Evolutionary conservation across 2,888 invertebrate genomes (phyloP).

Genomic region (Geotrupes spiniger): DNA sequence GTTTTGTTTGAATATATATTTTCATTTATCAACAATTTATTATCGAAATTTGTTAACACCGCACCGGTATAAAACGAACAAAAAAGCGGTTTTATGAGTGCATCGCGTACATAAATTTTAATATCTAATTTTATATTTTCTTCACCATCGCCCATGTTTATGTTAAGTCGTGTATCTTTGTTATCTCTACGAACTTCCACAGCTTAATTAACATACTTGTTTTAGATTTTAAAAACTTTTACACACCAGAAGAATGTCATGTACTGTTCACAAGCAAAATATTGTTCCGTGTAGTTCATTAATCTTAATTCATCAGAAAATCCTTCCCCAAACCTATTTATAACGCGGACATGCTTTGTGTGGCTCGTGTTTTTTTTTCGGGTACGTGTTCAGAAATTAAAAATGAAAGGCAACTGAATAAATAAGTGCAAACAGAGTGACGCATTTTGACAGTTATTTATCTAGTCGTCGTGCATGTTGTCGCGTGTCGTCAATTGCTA

Average conservation of each 20-base stretch:
- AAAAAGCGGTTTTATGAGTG: too few species aligned
- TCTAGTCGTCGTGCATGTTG: conserved; percentile 26
- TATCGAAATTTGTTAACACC: too few species aligned
- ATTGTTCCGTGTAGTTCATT: conserved; percentile 26
- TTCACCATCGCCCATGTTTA: too few species aligned
- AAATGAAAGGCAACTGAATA: conserved; percentile 32
- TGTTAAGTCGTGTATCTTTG: too few species aligned
- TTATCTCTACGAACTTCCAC: too few species aligned
- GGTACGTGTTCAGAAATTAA: conserved; percentile 25
- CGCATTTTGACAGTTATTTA: conserved; percentile 33
- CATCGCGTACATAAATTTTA: too few species aligned
- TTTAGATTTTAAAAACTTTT: background rate
- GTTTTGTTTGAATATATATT: too few species aligned
- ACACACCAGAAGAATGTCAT: conserved; percentile 7
- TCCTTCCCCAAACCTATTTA: conserved; percentile 22
- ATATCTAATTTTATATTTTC: too few species aligned
- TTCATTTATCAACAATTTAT: too few species aligned
- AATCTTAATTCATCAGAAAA: conserved; percentile 29
- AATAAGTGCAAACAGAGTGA: conserved; percentile 32
- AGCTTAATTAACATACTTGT: too few species aligned
- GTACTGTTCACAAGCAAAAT: conserved; percentile 28
- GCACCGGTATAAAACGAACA: too few species aligned
- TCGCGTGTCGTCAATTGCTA: conserved; percentile 24
- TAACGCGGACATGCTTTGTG: too few species aligned
- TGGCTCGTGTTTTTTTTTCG: conserved; percentile 12